Evolutionary conservation across 2,113 vertebrate genomes (phyloP), one percentile per base, ranked within the genome.

Genomic region (Siniperca knerii): DNA sequence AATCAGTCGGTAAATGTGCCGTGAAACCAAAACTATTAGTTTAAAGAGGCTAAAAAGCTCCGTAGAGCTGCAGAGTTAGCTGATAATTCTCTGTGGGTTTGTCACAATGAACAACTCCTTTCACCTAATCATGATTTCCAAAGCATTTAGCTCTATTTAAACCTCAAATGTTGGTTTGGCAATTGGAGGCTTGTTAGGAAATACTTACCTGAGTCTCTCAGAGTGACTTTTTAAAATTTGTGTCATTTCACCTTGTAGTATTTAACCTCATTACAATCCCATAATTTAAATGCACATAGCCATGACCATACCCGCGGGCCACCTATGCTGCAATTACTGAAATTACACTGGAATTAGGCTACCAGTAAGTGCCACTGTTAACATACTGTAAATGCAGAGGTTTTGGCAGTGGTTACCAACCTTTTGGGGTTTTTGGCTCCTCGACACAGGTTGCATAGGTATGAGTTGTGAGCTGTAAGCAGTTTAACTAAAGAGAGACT

Each of bases 261-360:
- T 82, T 86, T 82, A 75, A 89, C 82, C 82, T 90, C 72, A 77
- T 66, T 77, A 70, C 25, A 70, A 25, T 58, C 64, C 65, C 40
- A 25, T 79, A 16, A 79, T 87, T 87, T 73, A 9, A 77, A 61
- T 7, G 52, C 61, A 48, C 42, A 37, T 0, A 65, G 42, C 75
- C 75, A 1, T 40, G 66, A 64, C 72, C 21, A 8, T 46, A 52
- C 65, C 79, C 71, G 29, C 1, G 3, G 58, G 66, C 65, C 82
- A 82, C 79, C 66, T 58, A 15, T 37, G 46, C 73, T 42, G 44
- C 60, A 76, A 88, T 91, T 87, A 89, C 84, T 66, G 40, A 44
- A 77, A 91, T 84, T 72, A 50, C 80, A 60, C 58, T 71, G 44
- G 62, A 72, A 72, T 73, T 23, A 58, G 37, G 44, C 77, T 33